Evolutionary conservation across 92 coral and sea anemone genomes (phyloP), one percentile per base, ranked within the genome.

Genomic region (Nematostella vectensis): DNA sequence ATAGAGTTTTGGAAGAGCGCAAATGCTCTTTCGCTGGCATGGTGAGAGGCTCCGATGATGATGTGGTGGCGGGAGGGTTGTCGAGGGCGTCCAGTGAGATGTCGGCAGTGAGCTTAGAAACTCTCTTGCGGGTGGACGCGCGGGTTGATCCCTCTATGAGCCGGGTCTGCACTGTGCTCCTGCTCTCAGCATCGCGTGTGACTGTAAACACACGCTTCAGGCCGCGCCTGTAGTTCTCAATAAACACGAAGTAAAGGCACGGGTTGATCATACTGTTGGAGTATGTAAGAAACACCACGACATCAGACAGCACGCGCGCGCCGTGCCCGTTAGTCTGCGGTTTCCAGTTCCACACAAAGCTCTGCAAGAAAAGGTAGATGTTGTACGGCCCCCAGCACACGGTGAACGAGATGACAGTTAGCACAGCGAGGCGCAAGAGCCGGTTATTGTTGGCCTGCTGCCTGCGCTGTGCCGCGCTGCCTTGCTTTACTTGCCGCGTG

Each of bases 191-290:
- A 15, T 6, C 40, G 15, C 8, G 15, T 15, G 15, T n/a, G 40
- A 15, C 6, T 6, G 40, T 33, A 6, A 45, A 22, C 12, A 45
- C 51, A 4, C 51, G 51, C 51, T 45, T 45, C 17, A 45, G 51
- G 11, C 70, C 70, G 31, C 70, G 54, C 29, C 70, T 51, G 16
- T 48, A 63, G 51, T 63, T 63, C 59, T 63, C 70, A 36, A 63
- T 51, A 26, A 63, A 63, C 21, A 63, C 25, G 25, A 63, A 63
- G 29, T 50, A 63, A 18, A 63, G 59, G 12, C 70, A 63, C 9
- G 70, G 70, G 26, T 63, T 63, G 20, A 63, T 27, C 2, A 55
- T 55, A 25, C 70, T 63, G 59, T 63, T 30, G 1, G 70, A 15
- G 27, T 63, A 51, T 19, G 70, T 23, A 31, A 63, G 37, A 29